Percentiles rank a stretch among this genome's conserved stretches.
phyloP scores from a whole-genome alignment of 2,888 invertebrate species.

The Mongoloraphidia duomilia region DNA sequence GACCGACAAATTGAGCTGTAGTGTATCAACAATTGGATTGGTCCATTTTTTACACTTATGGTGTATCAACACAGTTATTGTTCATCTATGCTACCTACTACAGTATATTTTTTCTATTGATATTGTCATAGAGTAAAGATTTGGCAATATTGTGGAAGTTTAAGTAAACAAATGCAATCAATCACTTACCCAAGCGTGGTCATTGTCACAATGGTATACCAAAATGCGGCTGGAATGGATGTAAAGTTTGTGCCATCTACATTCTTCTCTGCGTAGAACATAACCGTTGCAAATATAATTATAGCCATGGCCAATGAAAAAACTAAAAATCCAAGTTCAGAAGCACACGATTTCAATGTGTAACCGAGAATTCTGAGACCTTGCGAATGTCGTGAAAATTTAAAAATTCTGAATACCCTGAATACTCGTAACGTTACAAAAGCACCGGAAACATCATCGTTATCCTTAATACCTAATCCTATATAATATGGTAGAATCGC shows the following conservation, averaged over 20 bases:
- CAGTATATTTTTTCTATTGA: too few relatives aligned
- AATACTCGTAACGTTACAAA: constrained; percentile 98
- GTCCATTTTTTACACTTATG: too few relatives aligned
- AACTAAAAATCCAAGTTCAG: constrained; percentile 96
- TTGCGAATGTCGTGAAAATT: constrained; percentile 99
- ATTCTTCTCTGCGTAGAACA: constrained; percentile 99
- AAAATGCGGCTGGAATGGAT: constrained; percentile 98
- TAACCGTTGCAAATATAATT: constrained; percentile 99
- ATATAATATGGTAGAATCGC: constrained; percentile 99
- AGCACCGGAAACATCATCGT: constrained; percentile 97
- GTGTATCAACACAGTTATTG: too few relatives aligned
- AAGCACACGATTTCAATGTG: constrained; percentile 97
- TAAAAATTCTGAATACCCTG: constrained; percentile 99
- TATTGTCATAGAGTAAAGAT: too few relatives aligned
- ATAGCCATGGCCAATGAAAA: constrained; percentile 99
- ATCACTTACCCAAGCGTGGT: constrained; percentile 91
- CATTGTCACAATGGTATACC: constrained; percentile 99
- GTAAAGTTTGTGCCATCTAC: constrained; percentile 94
- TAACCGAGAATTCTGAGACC: constrained; percentile 97
- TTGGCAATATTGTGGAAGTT: too few relatives aligned
- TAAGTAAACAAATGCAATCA: background rate
- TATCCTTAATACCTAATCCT: constrained; percentile 92
- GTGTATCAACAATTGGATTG: too few relatives aligned
- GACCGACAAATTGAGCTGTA: too few relatives aligned
- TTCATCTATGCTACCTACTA: too few relatives aligned